Conservation (phyloP, 1,140 invertebrate species). For the Anagrus nilaparvatae region DNA sequence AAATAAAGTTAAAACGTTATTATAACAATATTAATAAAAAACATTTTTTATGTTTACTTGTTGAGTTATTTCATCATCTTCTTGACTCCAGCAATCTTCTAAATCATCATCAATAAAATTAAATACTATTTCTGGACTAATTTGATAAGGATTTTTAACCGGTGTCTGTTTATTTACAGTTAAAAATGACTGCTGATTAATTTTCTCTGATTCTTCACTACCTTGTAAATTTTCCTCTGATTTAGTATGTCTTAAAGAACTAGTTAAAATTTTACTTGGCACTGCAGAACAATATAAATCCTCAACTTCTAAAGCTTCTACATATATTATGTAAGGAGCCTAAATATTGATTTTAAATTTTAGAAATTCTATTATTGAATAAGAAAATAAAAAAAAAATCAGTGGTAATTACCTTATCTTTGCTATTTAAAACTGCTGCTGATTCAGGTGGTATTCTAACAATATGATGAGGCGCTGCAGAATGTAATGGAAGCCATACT, state of each 20-base stretch:
- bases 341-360: slow-evolving; percentile 33
- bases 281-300: slow-evolving; percentile 73
- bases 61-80: slow-evolving; percentile 85
- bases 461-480: slow-evolving; percentile 65
- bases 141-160: slow-evolving; percentile 26
- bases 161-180: slow-evolving; percentile 32
- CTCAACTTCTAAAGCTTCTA: slow-evolving; percentile 89
- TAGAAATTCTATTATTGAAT: not conserved
- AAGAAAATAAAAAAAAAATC: not conserved
- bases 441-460: slow-evolving; percentile 88
- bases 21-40: slow-evolving; percentile 1
- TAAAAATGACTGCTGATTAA: slow-evolving; percentile 24
- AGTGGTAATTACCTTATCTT: slow-evolving; percentile 73
- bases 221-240: slow-evolving; percentile 82
- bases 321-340: slow-evolving; percentile 96
- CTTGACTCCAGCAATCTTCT: slow-evolving; percentile 82
- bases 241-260: slow-evolving; percentile 76
- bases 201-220: slow-evolving; percentile 32
- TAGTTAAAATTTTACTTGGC: slow-evolving; percentile 67
- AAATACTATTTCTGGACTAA: slow-evolving; percentile 34
- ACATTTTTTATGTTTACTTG: slow-evolving; percentile 43
- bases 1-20: not conserved
- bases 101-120: slow-evolving; percentile 48
- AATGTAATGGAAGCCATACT: slow-evolving; percentile 89
- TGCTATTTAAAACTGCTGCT: slow-evolving; percentile 95